phyloP scores from a whole-genome alignment of 92 coral and sea anemone genomes.

The Phenganax marumi region DNA sequence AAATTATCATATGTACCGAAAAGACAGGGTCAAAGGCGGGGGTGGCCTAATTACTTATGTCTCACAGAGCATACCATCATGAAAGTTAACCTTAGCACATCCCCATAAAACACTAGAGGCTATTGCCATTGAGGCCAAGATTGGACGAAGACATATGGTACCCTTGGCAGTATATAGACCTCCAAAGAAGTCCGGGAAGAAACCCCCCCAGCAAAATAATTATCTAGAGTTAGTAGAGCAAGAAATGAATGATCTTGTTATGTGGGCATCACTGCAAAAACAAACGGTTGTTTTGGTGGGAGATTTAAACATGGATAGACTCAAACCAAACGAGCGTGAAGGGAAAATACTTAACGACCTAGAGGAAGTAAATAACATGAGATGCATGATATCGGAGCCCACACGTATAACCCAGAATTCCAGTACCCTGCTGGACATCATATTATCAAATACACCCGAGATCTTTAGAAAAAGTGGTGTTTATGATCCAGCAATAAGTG shows the following conservation, averaged over 20 bases:
- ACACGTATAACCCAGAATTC: slow-evolving; percentile 44
- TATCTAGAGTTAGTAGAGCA: slow-evolving; percentile 24
- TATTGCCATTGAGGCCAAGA: slow-evolving; percentile 6
- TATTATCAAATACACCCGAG: slow-evolving; percentile 35
- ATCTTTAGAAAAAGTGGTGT: slow-evolving; percentile 15
- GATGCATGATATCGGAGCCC: slow-evolving; percentile 51
- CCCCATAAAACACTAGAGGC: slow-evolving; percentile 35
- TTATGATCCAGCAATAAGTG: slow-evolving; percentile 13
- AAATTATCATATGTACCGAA: not conserved
- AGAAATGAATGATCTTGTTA: slow-evolving; percentile 41
- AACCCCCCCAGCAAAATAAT: not conserved
- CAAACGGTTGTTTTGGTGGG: no score
- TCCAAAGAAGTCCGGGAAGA: slow-evolving; percentile 15
- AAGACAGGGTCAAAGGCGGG: not conserved
- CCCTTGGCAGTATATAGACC: slow-evolving; percentile 16
- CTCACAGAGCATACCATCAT: slow-evolving; percentile 7
- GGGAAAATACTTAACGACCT: slow-evolving; percentile 55
- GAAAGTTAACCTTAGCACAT: slow-evolving; percentile 4
- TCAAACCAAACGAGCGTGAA: slow-evolving; percentile 39
- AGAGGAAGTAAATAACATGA: slow-evolving; percentile 50
- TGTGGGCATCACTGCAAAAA: slow-evolving; percentile 40
- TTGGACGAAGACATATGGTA: slow-evolving; percentile 13
- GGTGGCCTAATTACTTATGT: slow-evolving; percentile 11
- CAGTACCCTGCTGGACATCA: slow-evolving; percentile 36
- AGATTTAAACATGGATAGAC: slow-evolving; percentile 53